These are phyloP conservation scores for Drosophila borealis DNA, from an alignment of 2,888 invertebrate species.

Conservation along the genomic window DNA sequence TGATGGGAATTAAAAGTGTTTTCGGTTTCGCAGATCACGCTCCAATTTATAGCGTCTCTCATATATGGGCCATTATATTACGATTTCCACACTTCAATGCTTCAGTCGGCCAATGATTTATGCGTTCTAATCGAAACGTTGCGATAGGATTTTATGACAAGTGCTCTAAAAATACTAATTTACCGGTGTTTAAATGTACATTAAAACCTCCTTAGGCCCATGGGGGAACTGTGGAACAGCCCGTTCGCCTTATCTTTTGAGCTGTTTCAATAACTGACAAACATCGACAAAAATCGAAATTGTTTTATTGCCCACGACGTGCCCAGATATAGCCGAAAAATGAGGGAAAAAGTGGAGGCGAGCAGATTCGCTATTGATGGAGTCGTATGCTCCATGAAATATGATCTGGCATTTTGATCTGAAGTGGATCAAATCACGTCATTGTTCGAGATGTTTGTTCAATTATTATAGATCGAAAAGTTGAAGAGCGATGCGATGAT, in stretches of 20 bases:
- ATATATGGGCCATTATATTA: constrained; percentile 29
- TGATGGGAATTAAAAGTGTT: neutral
- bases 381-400: constrained; percentile 3
- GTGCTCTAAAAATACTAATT: constrained; percentile 76
- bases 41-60: constrained; percentile 6
- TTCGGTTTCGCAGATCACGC: constrained; percentile 21
- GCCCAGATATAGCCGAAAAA: constrained; percentile 17
- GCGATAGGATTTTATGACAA: constrained; percentile 61
- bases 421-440: constrained; percentile 10
- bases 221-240: constrained; percentile 14
- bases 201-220: constrained; percentile 67
- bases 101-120: constrained; percentile 63
- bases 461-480: constrained; percentile 3
- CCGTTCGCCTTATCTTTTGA: constrained; percentile 54
- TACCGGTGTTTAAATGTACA: constrained; percentile 78
- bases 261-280: constrained; percentile 45
- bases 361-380: constrained; percentile 30
- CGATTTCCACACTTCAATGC: constrained; percentile 21
- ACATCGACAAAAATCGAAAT: constrained; percentile 49
- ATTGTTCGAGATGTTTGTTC: neutral
- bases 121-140: constrained; percentile 44
- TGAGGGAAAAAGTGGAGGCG: constrained; percentile 5
- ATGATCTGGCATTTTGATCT: constrained; percentile 21
- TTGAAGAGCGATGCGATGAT: constrained; percentile 8
- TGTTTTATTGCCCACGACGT: constrained; percentile 38